Base-by-base conservation (phyloP, 2,113 vertebrate species). In the Pterocles orientalis region DNA sequence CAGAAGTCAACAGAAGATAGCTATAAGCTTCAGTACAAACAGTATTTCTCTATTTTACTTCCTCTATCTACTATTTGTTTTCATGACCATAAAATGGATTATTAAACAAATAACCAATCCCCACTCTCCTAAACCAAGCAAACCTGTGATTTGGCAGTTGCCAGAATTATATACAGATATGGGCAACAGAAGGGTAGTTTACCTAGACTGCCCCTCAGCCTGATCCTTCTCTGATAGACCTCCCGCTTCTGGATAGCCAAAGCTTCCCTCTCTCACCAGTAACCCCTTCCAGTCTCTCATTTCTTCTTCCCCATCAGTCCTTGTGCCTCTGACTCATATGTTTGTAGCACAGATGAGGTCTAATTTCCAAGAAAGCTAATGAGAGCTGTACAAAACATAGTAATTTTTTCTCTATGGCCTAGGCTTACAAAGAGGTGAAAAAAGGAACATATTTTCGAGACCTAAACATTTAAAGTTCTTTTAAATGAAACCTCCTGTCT, bases 151-250 rank as follows among this genome's bases (percentile, higher is more conserved):
- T 64, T 19, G 21, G 23, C 25, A 50, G 45, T 8, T 31, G n/a
- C 1, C 26, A 33, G 48, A 48, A 77, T 29, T 15, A 21, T 3
- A 43, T 10, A 28, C 0, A 68, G 58, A 34, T 9, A 26, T 0
- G 7, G n/a, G n/a, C 14, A 71, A 33, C 1, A 6, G 45, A 71
- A 66, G 26, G 51, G 18, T 23, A 61, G 39, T 15, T 69, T 31
- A n/a, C 36, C 34, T 29, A n/a, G 31, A 24, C 6, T 47, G 31
- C 8, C 5, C 61, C 51, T 81, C 68, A 61, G 58, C 33, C 58
- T 50, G 25, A 34, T 58, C 21, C 31, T 88, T 7, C 48, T 72
- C 4, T 14, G 7, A 17, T 0, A 75, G 26, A 64, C 21, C 14
- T 34, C 31, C 53, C 26, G 25, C 26, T 51, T 57, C 77, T 68